phyloP scores from a whole-genome alignment of 2,113 vertebrate species.

The Podocnemis expansa region DNA sequence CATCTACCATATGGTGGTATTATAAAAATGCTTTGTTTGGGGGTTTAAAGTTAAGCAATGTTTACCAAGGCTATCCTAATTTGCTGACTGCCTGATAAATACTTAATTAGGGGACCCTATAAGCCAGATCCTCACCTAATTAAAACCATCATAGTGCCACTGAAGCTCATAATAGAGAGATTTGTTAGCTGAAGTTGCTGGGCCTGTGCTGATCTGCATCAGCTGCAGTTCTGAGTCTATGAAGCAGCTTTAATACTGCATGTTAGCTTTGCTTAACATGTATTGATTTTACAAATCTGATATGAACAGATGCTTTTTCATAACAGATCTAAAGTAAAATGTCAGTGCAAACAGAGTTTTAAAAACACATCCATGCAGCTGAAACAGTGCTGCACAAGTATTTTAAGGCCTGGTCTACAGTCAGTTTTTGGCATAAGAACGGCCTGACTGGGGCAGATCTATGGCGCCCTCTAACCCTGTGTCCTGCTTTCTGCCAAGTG shows the following conservation, averaged over 20 bases:
- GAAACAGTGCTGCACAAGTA: background rate
- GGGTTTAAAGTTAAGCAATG: background rate
- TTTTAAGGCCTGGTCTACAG: background rate
- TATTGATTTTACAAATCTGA: background rate
- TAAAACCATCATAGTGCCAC: background rate
- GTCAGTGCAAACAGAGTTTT: background rate
- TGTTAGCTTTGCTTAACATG: background rate
- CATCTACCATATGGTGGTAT: fast-evolving
- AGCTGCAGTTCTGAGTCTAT: background rate
- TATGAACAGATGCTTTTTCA: background rate
- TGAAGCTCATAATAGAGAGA: background rate
- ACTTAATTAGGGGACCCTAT: background rate
- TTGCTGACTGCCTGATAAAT: fast-evolving
- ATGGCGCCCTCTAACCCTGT: no score
- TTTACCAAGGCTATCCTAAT: background rate
- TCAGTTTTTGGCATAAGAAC: no score
- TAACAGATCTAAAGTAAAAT: background rate
- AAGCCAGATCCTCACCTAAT: background rate
- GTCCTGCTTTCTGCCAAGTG: no score
- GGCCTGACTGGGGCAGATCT: no score
- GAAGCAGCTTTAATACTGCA: background rate
- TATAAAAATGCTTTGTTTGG: background rate
- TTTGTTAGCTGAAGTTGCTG: background rate
- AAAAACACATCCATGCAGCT: background rate
- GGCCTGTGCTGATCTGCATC: background rate